Conservation (phyloP, 1,140 invertebrate species). For the Heterodera carotae region DNA sequence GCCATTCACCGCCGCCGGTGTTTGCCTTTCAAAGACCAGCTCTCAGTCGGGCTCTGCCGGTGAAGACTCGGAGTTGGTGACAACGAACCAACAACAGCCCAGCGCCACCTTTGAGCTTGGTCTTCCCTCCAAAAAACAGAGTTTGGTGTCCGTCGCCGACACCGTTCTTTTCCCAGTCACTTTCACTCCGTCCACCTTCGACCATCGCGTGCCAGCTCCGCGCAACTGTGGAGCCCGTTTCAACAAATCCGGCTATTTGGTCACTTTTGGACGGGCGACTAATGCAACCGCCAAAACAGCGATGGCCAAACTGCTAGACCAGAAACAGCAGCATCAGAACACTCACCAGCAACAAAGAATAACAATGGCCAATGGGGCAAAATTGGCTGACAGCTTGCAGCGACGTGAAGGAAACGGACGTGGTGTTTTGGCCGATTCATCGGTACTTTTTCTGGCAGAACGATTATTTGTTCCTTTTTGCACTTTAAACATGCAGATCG, state of each 20-base stretch:
- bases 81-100: neutral
- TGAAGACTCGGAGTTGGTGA: slow-evolving; percentile 8
- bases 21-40: slow-evolving; percentile 20
- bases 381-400: no score
- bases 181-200: slow-evolving; percentile 39
- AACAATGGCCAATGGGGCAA: neutral
- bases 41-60: slow-evolving; percentile 21
- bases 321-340: neutral
- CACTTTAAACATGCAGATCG: no score
- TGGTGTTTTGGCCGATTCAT: no score
- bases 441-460: no score
- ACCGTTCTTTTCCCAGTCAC: slow-evolving; percentile 33
- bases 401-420: no score
- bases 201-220: slow-evolving; percentile 40
- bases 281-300: slow-evolving; percentile 9
- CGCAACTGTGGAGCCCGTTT: slow-evolving; percentile 47
- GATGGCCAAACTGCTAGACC: neutral
- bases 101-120: neutral
- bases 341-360: neutral
- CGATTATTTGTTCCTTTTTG: no score
- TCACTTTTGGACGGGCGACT: slow-evolving; percentile 30
- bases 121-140: neutral
- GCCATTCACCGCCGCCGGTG: neutral
- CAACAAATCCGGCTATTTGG: slow-evolving; percentile 38
- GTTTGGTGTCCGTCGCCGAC: slow-evolving; percentile 5